Percentiles rank a stretch among this genome's conserved stretches.
Conservation (phyloP, 2,888 invertebrate genomes). For the Heteromyza rotundicornis region DNA sequence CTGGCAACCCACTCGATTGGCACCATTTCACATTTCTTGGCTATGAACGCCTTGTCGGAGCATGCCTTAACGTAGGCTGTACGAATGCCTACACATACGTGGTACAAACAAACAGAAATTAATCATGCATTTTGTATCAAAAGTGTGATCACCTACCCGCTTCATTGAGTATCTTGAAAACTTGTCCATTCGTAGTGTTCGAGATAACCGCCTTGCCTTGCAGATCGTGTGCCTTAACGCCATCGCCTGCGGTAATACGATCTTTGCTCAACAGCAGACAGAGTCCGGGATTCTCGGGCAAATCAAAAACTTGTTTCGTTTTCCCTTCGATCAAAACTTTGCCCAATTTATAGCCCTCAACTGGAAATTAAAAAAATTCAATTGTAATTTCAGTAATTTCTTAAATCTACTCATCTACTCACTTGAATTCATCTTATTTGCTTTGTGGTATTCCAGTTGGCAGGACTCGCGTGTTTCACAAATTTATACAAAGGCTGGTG, state of each 20-base stretch:
- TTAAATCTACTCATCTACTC: no score
- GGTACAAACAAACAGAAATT: background rate
- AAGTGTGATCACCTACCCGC: constrained; percentile 67
- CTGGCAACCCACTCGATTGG: constrained; percentile 99
- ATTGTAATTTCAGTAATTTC: no score
- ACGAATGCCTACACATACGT: constrained; percentile 72
- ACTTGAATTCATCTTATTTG: no score
- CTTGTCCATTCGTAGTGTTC: constrained; percentile 87
- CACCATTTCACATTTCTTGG: constrained; percentile 93
- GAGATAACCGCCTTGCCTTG: constrained; percentile 93
- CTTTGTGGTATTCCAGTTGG: no score
- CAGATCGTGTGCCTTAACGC: constrained; percentile 87
- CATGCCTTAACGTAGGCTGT: constrained; percentile 83
- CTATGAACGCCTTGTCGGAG: constrained; percentile 82
- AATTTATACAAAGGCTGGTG: no score
- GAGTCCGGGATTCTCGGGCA: constrained; percentile 71
- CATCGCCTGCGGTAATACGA: constrained; percentile 97
- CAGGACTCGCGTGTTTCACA: no score
- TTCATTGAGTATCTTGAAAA: constrained; percentile 82
- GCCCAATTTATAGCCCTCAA: constrained; percentile 75
- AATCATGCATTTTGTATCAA: background rate
- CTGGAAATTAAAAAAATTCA: constrained; percentile 62
- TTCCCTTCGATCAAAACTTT: constrained; percentile 88
- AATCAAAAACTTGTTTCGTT: constrained; percentile 87
- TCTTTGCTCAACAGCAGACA: constrained; percentile 90